Evolutionary conservation across 1,140 invertebrate genomes (phyloP).

Genomic region (Vollenhovia emeryi): DNA sequence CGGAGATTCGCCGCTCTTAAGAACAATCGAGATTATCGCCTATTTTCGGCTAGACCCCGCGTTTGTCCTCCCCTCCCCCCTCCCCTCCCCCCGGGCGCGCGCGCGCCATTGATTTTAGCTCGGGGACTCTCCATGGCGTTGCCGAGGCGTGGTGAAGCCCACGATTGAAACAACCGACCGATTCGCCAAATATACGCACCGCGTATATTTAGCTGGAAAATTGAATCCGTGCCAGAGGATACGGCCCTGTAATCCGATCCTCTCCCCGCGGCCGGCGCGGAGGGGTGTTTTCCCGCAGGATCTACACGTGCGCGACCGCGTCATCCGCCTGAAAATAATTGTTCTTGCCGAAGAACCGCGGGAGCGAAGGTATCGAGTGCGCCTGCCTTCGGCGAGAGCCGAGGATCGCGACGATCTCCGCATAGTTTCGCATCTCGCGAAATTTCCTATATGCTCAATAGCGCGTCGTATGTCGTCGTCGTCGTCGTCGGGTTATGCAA

Average conservation of each 20-base stretch:
- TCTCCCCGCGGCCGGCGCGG: neutral
- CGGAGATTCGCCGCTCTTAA: neutral
- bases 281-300: slow-evolving; percentile 65
- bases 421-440: neutral
- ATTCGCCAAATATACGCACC: slow-evolving; percentile 66
- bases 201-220: slow-evolving; percentile 70
- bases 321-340: slow-evolving; percentile 58
- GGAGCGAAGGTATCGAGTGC: slow-evolving; percentile 31
- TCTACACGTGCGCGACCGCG: slow-evolving; percentile 3
- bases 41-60: slow-evolving; percentile 33
- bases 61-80: slow-evolving; percentile 34
- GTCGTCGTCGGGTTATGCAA: neutral
- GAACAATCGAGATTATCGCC: neutral
- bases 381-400: slow-evolving; percentile 36
- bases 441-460: slow-evolving; percentile 14
- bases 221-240: slow-evolving; percentile 71
- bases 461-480: too few relatives aligned
- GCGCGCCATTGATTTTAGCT: slow-evolving; percentile 53
- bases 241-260: slow-evolving; percentile 71
- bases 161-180: slow-evolving; percentile 56
- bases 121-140: slow-evolving; percentile 44
- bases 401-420: neutral
- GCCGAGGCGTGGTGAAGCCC: slow-evolving; percentile 34
- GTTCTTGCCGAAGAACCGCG: slow-evolving; percentile 16
- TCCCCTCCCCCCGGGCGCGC: too few relatives aligned